Base-by-base conservation (phyloP, 2,888 invertebrate genomes). In the Synergus laeviventris region DNA sequence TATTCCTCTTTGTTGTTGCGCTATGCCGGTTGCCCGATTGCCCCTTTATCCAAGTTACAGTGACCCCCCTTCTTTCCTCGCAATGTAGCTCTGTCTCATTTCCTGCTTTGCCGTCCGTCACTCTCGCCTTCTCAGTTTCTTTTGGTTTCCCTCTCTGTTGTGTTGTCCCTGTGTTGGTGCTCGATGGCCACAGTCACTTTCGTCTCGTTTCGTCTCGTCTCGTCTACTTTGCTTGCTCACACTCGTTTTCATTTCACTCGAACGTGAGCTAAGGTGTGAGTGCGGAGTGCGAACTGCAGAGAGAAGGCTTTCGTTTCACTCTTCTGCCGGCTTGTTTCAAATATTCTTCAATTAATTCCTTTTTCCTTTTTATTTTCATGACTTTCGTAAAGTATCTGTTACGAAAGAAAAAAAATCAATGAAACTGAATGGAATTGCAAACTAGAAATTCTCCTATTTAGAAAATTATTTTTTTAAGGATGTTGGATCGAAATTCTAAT, bases 211-310 rank as follows among this genome's bases (percentile, higher is more conserved):
- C 18, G 38, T 36, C 73, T 56, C 60, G 38, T 54, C 31, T 56
- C 76, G 59, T n/a, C 18, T 45, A 45, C 14, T 36, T 75, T 49
- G 38, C 59, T 54, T 60, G 66, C 81, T 45, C 66, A 78, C 78
- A 45, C 66, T 76, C 64, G 75, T 81, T 75, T 24, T 56, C 64
- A 36, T 73, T 77, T 62, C 66, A 74, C 75, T 74, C 77, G 70
- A 77, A 76, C 79, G 70, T 36, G 49, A 36, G 11, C 1, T 11
- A 11, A 54, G 18, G 2, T 8, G 54, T 9, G n/a, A 49, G n/a
- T 45, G 14, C 31, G 5, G 31, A 31, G 31, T 31, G 31, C 31
- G 31, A 31, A 31, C 31, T 31, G 31, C 7, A 31, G 31, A 66
- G 42, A 49, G 70, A 70, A 49, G 45, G 24, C 42, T 12, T 24